phyloP scores from a whole-genome alignment of 2,888 invertebrate species.

The Nemotelus nigrinus region DNA sequence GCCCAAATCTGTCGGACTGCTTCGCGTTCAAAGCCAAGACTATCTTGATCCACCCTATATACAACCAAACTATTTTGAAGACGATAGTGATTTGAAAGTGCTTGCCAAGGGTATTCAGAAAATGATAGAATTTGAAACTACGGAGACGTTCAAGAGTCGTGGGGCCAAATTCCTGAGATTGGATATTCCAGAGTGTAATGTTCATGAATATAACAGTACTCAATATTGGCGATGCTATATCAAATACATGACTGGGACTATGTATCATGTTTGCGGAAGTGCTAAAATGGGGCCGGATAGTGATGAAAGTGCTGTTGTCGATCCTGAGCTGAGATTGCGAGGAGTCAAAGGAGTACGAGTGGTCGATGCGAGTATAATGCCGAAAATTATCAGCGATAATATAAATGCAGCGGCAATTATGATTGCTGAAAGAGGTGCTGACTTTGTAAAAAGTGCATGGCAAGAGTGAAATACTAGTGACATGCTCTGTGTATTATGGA shows the following conservation, averaged over 20 bases:
- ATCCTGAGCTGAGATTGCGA: slow-evolving; percentile 68
- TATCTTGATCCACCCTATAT: slow-evolving; percentile 69
- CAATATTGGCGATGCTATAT: slow-evolving; percentile 88
- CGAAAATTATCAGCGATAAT: slow-evolving; percentile 70
- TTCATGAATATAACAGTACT: slow-evolving; percentile 74
- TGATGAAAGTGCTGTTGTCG: slow-evolving; percentile 68
- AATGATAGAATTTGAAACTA: slow-evolving; percentile 58
- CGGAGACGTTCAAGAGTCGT: slow-evolving; percentile 62
- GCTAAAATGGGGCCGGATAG: slow-evolving; percentile 70
- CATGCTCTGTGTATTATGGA: slow-evolving; percentile 56
- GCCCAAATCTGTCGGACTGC: slow-evolving; percentile 16
- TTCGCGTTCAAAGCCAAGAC: slow-evolving; percentile 65
- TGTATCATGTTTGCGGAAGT: slow-evolving; percentile 78
- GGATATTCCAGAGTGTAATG: slow-evolving; percentile 82
- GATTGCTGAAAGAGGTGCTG: slow-evolving; percentile 74
- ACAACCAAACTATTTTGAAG: slow-evolving; percentile 70
- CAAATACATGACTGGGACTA: slow-evolving; percentile 79
- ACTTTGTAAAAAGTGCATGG: slow-evolving; percentile 68
- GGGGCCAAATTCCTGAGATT: slow-evolving; percentile 69
- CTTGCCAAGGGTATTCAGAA: slow-evolving; percentile 60
- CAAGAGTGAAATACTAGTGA: slow-evolving; percentile 63
- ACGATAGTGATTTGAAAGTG: slow-evolving; percentile 66
- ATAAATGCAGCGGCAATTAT: slow-evolving; percentile 68
- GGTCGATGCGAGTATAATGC: slow-evolving; percentile 75
- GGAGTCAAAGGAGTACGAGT: slow-evolving; percentile 69